phyloP scores from a whole-genome alignment of 2,888 invertebrate genomes.

The Aplocera efformata region DNA sequence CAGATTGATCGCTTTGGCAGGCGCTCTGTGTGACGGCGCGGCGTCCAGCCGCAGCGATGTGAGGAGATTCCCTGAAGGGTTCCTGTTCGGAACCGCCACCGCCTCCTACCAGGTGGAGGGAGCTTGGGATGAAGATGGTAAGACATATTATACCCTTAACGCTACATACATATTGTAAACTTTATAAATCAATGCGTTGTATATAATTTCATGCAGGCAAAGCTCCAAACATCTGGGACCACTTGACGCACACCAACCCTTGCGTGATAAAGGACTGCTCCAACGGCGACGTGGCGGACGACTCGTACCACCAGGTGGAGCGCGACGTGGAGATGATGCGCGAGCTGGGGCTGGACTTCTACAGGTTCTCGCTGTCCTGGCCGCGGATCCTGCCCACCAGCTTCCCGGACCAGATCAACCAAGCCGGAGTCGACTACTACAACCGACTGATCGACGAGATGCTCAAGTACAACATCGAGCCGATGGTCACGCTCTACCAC shows the following conservation, averaged over 20 bases:
- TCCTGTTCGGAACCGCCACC: too few relatives aligned
- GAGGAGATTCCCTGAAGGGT: too few relatives aligned
- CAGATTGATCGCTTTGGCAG: too few relatives aligned
- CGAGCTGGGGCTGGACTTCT: slow-evolving; percentile 64
- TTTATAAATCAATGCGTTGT: too few relatives aligned
- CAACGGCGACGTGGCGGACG: slow-evolving; percentile 79
- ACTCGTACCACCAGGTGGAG: slow-evolving; percentile 66
- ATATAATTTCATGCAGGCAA: not conserved
- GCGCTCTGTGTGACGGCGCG: too few relatives aligned
- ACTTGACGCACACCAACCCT: slow-evolving; percentile 3
- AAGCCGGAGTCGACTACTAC: slow-evolving; percentile 51
- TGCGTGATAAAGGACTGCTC: slow-evolving; percentile 65
- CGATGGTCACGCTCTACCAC: slow-evolving; percentile 76
- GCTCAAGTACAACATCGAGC: slow-evolving; percentile 77
- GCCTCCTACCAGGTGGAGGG: too few relatives aligned
- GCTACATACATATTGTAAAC: too few relatives aligned
- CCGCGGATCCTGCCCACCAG: slow-evolving; percentile 81
- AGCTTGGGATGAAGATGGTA: too few relatives aligned
- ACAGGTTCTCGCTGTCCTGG: slow-evolving; percentile 82
- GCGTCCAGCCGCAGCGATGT: too few relatives aligned
- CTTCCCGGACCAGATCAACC: slow-evolving; percentile 71
- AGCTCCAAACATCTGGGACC: slow-evolving; percentile 5
- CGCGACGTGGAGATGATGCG: slow-evolving; percentile 70
- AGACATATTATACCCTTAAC: too few relatives aligned
- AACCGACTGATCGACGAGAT: slow-evolving; percentile 75